phyloP scores from a whole-genome alignment of 2,797 vertebrate genomes.

The Paedocypris micromegethes region DNA sequence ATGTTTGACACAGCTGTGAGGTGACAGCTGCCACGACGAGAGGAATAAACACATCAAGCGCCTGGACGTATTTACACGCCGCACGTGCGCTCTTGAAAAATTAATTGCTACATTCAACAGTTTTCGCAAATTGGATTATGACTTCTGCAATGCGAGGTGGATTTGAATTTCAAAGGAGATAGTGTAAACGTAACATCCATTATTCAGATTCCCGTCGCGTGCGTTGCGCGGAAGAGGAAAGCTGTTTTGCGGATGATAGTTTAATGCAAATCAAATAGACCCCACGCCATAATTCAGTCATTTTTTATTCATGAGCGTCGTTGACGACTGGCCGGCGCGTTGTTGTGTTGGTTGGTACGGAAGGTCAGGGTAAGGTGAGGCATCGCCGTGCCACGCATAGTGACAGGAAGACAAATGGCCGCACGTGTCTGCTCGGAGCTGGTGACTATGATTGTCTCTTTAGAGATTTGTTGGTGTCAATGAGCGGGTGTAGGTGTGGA shows the following conservation, averaged over 20 bases:
- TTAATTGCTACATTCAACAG: constrained; percentile 4
- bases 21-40: constrained; percentile 33
- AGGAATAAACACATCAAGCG: constrained; percentile 34
- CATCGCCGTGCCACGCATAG: constrained; percentile 33
- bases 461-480: constrained; percentile 20
- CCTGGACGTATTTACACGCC: constrained; percentile 1
- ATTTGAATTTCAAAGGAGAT: constrained; percentile 34
- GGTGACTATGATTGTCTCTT: constrained; percentile 38
- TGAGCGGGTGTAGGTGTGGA: constrained; percentile 10
- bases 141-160: background rate
- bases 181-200: constrained; percentile 14
- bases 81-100: background rate
- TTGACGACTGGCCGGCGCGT: constrained; percentile 29
- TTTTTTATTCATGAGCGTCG: constrained; percentile 38
- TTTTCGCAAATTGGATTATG: constrained; percentile 1
- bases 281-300: constrained; percentile 32
- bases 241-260: constrained; percentile 31
- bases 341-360: constrained; percentile 18
- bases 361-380: constrained; percentile 46
- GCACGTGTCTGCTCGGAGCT: constrained; percentile 40
- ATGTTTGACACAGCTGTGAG: constrained; percentile 42
- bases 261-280: constrained; percentile 46
- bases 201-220: constrained; percentile 19
- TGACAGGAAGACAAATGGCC: constrained; percentile 49
- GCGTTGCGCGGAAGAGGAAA: constrained; percentile 6